Conservation (phyloP, 2,888 invertebrate genomes). For the Diplazon laetatorius region DNA sequence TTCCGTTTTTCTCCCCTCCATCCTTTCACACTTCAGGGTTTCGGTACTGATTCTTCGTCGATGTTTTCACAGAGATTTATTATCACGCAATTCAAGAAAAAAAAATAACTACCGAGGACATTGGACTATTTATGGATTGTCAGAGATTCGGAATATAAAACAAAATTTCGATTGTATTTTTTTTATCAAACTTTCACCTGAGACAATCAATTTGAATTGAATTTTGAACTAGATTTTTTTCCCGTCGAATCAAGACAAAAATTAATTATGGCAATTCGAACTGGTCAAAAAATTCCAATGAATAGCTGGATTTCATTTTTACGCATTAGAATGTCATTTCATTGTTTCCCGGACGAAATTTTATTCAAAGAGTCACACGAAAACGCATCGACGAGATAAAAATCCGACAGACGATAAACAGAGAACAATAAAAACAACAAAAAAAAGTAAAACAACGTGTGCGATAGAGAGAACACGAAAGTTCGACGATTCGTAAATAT, state of each 20-base stretch:
- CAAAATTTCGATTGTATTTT: no score
- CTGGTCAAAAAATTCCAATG: neutral
- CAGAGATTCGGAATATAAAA: no score
- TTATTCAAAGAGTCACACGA: neutral
- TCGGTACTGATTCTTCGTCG: constrained; percentile 10
- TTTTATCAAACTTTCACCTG: no score
- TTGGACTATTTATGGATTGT: no score
- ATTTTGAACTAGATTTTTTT: no score
- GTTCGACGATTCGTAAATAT: constrained; percentile 46
- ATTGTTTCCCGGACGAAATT: neutral
- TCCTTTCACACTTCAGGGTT: constrained; percentile 28
- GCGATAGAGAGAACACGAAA: constrained; percentile 32
- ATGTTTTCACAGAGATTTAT: neutral
- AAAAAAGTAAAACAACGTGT: neutral
- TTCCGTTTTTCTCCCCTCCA: neutral
- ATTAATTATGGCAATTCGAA: neutral
- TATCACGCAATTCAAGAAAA: neutral
- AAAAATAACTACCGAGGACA: no score
- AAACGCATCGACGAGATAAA: neutral
- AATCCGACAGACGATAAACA: constrained; percentile 1
- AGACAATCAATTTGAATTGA: no score
- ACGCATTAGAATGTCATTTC: neutral
- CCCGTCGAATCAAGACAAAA: neutral
- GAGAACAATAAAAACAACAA: neutral
- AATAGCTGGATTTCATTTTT: neutral